These are phyloP conservation scores for Tokudaia tokunoshimensis DNA, from an alignment of 2,797 vertebrate species.

Conservation along the genomic window DNA sequence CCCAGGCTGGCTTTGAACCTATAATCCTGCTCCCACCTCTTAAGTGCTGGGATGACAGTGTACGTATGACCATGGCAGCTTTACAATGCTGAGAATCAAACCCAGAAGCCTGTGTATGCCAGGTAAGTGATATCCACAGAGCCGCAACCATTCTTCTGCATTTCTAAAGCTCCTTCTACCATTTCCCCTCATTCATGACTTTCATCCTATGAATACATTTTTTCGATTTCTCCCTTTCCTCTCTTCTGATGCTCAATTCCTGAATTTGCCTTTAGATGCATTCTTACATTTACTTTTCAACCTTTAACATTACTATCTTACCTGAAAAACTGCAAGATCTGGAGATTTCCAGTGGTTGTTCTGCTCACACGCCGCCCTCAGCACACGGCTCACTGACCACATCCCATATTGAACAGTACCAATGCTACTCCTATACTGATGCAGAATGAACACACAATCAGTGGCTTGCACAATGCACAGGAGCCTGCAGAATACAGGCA, in stretches of 20 bases:
- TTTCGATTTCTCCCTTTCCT: not conserved
- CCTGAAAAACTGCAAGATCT: not conserved
- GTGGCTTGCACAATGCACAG: not conserved
- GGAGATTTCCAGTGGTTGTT: slow-evolving; percentile 7
- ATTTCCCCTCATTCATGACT: not conserved
- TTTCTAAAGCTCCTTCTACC: not conserved
- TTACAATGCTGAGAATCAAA: not conserved
- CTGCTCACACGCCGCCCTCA: not conserved
- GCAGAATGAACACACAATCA: not conserved
- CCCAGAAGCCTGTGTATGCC: not conserved
- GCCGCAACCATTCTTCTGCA: not conserved
- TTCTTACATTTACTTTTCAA: not conserved
- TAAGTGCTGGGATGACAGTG: not conserved
- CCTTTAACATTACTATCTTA: not conserved
- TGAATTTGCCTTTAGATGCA: not conserved
- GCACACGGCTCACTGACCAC: not conserved
- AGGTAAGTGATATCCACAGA: not conserved
- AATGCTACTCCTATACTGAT: not conserved
- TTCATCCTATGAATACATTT: not conserved
- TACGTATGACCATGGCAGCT: not conserved
- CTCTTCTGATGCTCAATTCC: slow-evolving; percentile 17
- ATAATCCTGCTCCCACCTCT: not conserved
- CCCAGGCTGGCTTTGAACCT: not conserved
- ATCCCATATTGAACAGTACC: not conserved
- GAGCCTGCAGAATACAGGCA: not conserved